Evolutionary conservation across 2,113 vertebrate species (phyloP), one percentile per base, ranked within the genome.

Genomic region (Theropithecus gelada): DNA sequence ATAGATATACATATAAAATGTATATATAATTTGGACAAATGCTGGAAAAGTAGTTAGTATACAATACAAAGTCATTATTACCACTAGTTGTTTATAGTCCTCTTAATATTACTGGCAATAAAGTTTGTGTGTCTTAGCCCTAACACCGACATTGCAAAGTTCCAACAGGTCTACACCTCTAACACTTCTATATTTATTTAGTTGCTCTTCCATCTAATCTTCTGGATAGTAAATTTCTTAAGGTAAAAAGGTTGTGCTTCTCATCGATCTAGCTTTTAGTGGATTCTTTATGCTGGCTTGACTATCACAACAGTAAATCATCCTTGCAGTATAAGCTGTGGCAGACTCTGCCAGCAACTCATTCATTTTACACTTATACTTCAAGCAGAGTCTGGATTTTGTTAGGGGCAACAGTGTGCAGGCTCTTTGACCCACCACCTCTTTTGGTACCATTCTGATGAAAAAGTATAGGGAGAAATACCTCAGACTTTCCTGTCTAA

Each of bases 371-470:
- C 6, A 72, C 75, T 87, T 30, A 17, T 0, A 6, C 4, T 52
- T 88, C 70, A 16, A 79, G 43, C 40, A 92, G 30, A 81, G 75
- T 35, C 23, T 32, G 27, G 14, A 52, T 97, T 92, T 38, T 20
- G 2, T 30, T 3, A 10, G 1, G 10, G 38, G 43, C 8, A 91
- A 11, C 7, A n/a, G 20, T 25, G 22, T 8, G 0, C 25, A 38
- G 38, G 3, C 1, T 75, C n/a, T 40, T 23, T 72, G 38, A 48
- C 25, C 25, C 50, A 92, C 8, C 10, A 13, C n/a, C 13, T 3
- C 0, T 90, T 45, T 55, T 64, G 13, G 1, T 64, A 50, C 1
- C 75, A 2, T 59, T 61, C 45, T 87, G 16, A 61, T 20, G 25
- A 73, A 80, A 90, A 70, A 5, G 13, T 55, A 8, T 2, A n/a